Percentiles rank a stretch among this genome's conserved stretches.
Evolutionary conservation across 2,113 vertebrate species (phyloP).

Genomic region (cat (Felis catus)): F.catus_Fca126_mat1.0 CM031428.1:1174501-1175000

Average conservation of each 20-base stretch:
- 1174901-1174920: background rate
- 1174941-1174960: too few species aligned
- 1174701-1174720: conserved; percentile 19
- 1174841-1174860: background rate
- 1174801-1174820: background rate
- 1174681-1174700: background rate
- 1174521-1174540: conserved; percentile 12
- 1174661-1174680: background rate
- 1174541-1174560: background rate
- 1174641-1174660: conserved; percentile 39
- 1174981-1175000: background rate
- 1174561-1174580: background rate
- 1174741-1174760: conserved; percentile 3
- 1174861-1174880: background rate
- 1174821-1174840: background rate
- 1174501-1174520: background rate
- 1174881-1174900: background rate
- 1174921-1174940: background rate
- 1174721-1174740: background rate
- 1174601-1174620: background rate
- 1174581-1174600: background rate
- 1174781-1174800: background rate
- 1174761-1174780: background rate
- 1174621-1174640: background rate
- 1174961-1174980: background rate